Base-by-base conservation (phyloP, 2,888 invertebrate genomes). In the Pseudococcus longispinus region DNA sequence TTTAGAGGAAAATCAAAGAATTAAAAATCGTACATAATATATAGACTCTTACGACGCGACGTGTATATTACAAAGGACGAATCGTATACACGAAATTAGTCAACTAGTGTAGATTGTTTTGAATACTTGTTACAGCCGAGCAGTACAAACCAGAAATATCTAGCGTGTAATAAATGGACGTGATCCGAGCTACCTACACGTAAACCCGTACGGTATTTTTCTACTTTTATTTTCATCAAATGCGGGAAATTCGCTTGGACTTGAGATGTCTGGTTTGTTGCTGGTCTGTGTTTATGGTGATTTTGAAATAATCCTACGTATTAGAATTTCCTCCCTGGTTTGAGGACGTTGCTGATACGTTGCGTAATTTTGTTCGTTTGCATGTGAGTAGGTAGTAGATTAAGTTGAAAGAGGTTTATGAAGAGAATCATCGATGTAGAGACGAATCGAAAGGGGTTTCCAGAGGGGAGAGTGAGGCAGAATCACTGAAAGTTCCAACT, bases 61-160 rank as follows among this genome's bases (percentile, higher is more conserved):
- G n/a, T n/a, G n/a, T 15, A 13, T 46, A 46, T 15, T 46, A 46
- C 44, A 13, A 15, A 60, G 23, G 60, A 60, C 20, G 60, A 3
- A 60, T 18, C 20, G n/a, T n/a, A n/a, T 3, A 20, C 15, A 60
- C 5, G 60, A 60, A 60, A 60, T 60, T 60, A 60, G 60, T 60
- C 60, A 23, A 60, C 44, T 11, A 46, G 11, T 46, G 60, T 60
- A 60, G 60, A 60, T 60, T 60, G 60, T 60, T 60, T 60, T 60
- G 60, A 60, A 60, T 60, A 23, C 23, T 20, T 6, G 20, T 60
- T 5, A 20, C 60, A n/a, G 60, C 4, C 60, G 60, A 60, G 60
- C 60, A 60, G 60, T 60, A 60, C 15, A 20, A 60, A 60, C 60
- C 60, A 60, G 60, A 60, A 60, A 60, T 60, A 60, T 60, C 60